A percentile compares a stretch with the other conserved stretches of the same genome.
Conservation (phyloP, 2,113 vertebrate species). For the Pollachius pollachius region DNA sequence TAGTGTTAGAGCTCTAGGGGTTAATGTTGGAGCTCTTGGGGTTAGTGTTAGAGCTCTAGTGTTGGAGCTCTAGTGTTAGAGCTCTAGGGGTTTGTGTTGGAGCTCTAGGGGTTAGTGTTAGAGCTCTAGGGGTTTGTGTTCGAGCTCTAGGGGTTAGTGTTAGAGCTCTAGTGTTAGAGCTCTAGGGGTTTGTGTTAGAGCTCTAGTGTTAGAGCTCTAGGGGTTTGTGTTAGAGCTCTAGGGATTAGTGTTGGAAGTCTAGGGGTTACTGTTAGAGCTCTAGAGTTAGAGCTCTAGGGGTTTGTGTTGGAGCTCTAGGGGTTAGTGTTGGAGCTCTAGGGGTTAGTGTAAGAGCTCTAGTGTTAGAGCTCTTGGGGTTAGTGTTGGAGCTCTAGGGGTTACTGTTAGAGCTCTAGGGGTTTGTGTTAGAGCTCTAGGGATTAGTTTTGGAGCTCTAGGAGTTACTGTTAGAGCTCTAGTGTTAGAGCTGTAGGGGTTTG, state of each 20-base stretch:
- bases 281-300: background rate
- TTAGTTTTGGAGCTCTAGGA: background rate
- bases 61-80: no score
- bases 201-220: background rate
- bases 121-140: background rate
- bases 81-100: background rate
- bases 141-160: no score
- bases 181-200: background rate
- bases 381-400: background rate
- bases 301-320: background rate
- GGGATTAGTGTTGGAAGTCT: background rate
- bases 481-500: background rate
- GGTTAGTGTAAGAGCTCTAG: background rate
- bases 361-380: background rate
- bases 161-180: background rate
- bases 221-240: background rate
- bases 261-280: background rate
- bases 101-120: background rate
- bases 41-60: background rate
- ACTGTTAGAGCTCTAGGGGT: background rate
- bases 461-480: background rate
- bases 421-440: no score
- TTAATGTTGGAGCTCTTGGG: background rate
- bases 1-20: background rate
- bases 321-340: background rate